Conservation (phyloP, 2,113 vertebrate genomes). For the Microcebus murinus region DNA sequence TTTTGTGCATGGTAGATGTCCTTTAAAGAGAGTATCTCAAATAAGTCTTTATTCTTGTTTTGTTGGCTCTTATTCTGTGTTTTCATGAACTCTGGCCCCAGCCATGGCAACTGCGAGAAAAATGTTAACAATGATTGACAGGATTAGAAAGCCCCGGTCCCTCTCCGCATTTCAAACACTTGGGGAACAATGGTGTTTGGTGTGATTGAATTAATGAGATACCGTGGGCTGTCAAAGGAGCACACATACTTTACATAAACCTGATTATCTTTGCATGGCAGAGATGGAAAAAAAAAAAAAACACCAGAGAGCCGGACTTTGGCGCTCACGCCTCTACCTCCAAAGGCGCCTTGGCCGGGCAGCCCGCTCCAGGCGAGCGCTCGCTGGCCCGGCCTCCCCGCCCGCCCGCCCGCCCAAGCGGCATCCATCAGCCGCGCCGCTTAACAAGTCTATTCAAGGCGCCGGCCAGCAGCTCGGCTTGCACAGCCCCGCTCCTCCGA, state of each 20-base stretch:
- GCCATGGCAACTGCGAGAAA: conserved; percentile 99
- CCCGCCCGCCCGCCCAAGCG: conserved; percentile 87
- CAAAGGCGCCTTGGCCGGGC: conserved; percentile 90
- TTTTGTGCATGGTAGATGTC: conserved; percentile 98
- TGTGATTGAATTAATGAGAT: conserved; percentile 99
- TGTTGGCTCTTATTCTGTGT: conserved; percentile 99
- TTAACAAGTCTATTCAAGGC: conserved; percentile 97
- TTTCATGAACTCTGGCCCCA: conserved; percentile 99
- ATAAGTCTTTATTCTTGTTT: conserved; percentile 99
- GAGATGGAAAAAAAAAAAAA: conserved; percentile 91
- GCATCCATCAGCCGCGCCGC: conserved; percentile 93
- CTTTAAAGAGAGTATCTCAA: conserved; percentile 97
- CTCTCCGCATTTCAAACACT: conserved; percentile 99
- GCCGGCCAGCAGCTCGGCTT: conserved; percentile 89
- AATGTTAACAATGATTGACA: conserved; percentile 99
- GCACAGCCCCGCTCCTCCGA: conserved; percentile 89
- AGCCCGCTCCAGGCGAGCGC: no score
- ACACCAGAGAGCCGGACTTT: conserved; percentile 84
- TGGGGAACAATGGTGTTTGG: conserved; percentile 97
- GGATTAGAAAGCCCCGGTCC: conserved; percentile 96
- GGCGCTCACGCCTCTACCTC: conserved; percentile 90
- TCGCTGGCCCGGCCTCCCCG: conserved; percentile 85
- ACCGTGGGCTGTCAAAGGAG: conserved; percentile 99
- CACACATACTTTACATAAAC: conserved; percentile 99
- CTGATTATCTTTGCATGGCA: conserved; percentile 99